Evolutionary conservation across 2,888 invertebrate genomes (phyloP).

Genomic region (Spodoptera littoralis): DNA sequence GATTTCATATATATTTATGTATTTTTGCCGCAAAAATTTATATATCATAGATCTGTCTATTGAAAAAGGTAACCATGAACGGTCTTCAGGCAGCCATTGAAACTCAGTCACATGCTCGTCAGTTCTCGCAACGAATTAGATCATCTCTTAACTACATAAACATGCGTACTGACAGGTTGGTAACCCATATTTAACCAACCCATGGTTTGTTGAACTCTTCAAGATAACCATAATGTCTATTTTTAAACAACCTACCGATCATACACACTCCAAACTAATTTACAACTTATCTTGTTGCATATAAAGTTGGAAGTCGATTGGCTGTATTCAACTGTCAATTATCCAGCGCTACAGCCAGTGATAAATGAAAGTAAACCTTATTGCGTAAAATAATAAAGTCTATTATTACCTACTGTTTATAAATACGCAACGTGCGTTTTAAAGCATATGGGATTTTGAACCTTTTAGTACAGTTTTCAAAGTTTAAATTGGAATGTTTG

Average conservation of each 20-base stretch:
- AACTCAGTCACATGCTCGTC: background rate
- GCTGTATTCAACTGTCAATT: too few species aligned
- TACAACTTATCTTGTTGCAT: background rate
- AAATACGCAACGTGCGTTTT: conserved; percentile 2
- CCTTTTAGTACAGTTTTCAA: background rate
- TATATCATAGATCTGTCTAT: too few species aligned
- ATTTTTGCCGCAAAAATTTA: too few species aligned
- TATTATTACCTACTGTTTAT: background rate
- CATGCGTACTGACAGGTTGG: conserved; percentile 33
- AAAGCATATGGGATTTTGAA: conserved; percentile 21
- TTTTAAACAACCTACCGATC: conserved; percentile 28
- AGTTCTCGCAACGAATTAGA: conserved; percentile 7
- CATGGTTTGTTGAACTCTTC: conserved; percentile 39
- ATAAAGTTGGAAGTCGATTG: conserved; percentile 12
- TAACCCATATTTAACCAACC: conserved; percentile 46
- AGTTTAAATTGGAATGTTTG: conserved; percentile 17
- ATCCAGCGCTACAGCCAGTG: too few species aligned
- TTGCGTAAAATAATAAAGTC: too few species aligned
- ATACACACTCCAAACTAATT: background rate
- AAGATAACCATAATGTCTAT: conserved; percentile 37
- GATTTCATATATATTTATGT: too few species aligned
- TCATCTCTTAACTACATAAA: conserved; percentile 21
- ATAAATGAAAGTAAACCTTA: too few species aligned
- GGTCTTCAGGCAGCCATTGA: background rate
- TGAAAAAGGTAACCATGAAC: background rate